Percentiles rank a stretch among this genome's conserved stretches.
phyloP scores from a whole-genome alignment of 2,797 vertebrate genomes.

The Coranthus polyacanthus region DNA sequence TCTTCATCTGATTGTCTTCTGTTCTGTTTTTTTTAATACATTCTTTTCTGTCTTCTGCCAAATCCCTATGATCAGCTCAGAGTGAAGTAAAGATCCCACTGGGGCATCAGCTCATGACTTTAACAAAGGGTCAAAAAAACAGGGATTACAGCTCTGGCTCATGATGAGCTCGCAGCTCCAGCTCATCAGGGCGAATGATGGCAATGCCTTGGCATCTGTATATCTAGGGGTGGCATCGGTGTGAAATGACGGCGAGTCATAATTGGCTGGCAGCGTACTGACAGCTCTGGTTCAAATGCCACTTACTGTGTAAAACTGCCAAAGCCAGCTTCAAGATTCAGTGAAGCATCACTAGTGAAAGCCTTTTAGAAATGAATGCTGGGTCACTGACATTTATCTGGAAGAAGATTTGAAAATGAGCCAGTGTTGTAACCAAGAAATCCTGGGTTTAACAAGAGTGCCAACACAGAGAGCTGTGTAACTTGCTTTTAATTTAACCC shows the following conservation, averaged over 20 bases:
- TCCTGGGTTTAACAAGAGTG: constrained; percentile 36
- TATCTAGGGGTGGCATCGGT: constrained; percentile 5
- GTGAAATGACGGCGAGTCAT: constrained; percentile 36
- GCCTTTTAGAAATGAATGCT: constrained; percentile 45
- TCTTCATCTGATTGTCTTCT: constrained; percentile 31
- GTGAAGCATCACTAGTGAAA: constrained; percentile 52
- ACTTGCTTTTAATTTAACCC: constrained; percentile 71
- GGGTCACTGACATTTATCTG: constrained; percentile 64
- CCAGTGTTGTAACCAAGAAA: constrained; percentile 56
- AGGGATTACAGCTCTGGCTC: constrained; percentile 42
- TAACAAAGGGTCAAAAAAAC: constrained; percentile 34
- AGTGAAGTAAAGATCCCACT: constrained; percentile 34
- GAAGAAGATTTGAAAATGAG: constrained; percentile 57
- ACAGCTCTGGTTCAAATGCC: constrained; percentile 62
- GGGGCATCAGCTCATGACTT: constrained; percentile 45
- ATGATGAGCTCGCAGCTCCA: constrained; percentile 48
- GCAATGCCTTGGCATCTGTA: constrained; percentile 35
- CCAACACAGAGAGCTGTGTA: constrained; percentile 42
- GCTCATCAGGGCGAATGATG: constrained; percentile 47
- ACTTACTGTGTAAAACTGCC: constrained; percentile 45
- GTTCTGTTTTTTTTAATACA: constrained; percentile 30
- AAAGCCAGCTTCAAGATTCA: constrained; percentile 49
- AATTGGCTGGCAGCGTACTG: constrained; percentile 50
- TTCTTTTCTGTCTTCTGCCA: constrained; percentile 12
- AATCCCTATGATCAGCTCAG: constrained; percentile 33